Base-by-base conservation (phyloP, 2,797 vertebrate genomes). In the Danio aesculapii region DNA sequence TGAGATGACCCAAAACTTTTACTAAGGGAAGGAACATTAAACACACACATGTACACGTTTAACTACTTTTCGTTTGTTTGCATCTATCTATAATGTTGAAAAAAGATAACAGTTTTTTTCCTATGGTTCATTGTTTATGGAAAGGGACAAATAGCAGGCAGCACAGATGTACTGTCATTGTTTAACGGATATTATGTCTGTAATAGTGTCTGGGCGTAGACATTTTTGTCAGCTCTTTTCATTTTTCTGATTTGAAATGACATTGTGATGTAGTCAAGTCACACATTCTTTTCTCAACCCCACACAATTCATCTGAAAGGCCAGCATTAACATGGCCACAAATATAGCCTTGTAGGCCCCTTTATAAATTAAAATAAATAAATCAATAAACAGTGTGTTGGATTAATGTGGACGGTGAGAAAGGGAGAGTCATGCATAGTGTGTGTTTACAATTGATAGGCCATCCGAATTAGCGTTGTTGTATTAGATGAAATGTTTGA, bases 151-250 rank as follows among this genome's bases (percentile, higher is more conserved):
- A 91, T 90, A 91, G 88, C 81, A 68, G 79, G 68, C 66, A 75
- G 82, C 82, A 80, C 87, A 84, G 74, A 92, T 89, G 89, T 84
- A 73, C 90, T 89, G 90, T 94, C 88, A 92, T 92, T 93, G 91
- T 95, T 86, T 89, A 90, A 91, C 88, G 92, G 94, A 94, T 94
- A 93, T 93, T 94, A 91, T 94, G 95, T 92, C 93, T 95, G 92
- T 92, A 92, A 93, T 89, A 88, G 93, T 91, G 95, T 93, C 94
- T 95, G 93, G 92, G 93, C 83, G 93, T 94, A 90, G 94, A 93
- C 94, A 92, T 86, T 92, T 95, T 93, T 94, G 93, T 95, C 93
- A 91, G 90, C 89, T 90, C 89, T 88, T 93, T 90, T 91, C 88
- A 75, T 88, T 93, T 80, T 89, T 86, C 91, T 92, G 92, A 91